A percentile compares a stretch with the other conserved stretches of the same genome.
These are phyloP conservation scores for Hyposoter dolosus DNA, from an alignment of 2,888 invertebrate genomes.

Conservation along the genomic window DNA sequence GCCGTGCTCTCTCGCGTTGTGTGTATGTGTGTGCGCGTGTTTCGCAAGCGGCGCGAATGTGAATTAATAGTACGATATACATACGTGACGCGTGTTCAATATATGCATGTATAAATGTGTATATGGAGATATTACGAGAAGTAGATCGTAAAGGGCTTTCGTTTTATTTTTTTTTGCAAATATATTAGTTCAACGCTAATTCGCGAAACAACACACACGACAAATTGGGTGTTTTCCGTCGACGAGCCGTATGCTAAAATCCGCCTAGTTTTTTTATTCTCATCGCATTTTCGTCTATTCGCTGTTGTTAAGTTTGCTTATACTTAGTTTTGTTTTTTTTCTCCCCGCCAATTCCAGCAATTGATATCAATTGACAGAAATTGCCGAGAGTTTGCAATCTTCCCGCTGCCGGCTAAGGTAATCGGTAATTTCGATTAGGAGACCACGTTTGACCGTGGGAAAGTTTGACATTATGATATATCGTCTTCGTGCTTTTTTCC, in stretches of 20 bases:
- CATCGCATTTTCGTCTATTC: not conserved
- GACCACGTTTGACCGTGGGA: slow-evolving; percentile 16
- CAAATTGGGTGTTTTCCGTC: slow-evolving; percentile 13
- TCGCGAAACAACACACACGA: slow-evolving; percentile 19
- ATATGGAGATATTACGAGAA: slow-evolving; percentile 24
- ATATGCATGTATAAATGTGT: not conserved
- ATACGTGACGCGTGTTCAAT: slow-evolving; percentile 7
- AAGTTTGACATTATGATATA: not conserved
- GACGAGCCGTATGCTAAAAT: slow-evolving; percentile 20
- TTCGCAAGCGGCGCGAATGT: slow-evolving; percentile 57
- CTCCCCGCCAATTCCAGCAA: slow-evolving; percentile 54
- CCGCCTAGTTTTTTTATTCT: slow-evolving; percentile 16
- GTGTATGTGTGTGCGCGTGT: slow-evolving; percentile 25
- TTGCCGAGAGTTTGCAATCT: slow-evolving; percentile 50
- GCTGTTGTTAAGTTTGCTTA: slow-evolving; percentile 21
- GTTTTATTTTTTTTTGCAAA: slow-evolving; percentile 41
- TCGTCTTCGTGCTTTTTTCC: not conserved
- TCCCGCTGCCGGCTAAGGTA: slow-evolving; percentile 46
- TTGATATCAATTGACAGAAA: slow-evolving; percentile 67
- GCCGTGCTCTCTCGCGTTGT: not conserved
- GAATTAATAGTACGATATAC: slow-evolving; percentile 30
- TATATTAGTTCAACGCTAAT: slow-evolving; percentile 50
- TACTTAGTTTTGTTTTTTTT: slow-evolving; percentile 37
- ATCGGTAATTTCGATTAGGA: slow-evolving; percentile 22
- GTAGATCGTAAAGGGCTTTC: slow-evolving; percentile 40